Evolutionary conservation across 2,113 vertebrate genomes (phyloP).

Genomic region (Coryphaenoides rupestris): DNA sequence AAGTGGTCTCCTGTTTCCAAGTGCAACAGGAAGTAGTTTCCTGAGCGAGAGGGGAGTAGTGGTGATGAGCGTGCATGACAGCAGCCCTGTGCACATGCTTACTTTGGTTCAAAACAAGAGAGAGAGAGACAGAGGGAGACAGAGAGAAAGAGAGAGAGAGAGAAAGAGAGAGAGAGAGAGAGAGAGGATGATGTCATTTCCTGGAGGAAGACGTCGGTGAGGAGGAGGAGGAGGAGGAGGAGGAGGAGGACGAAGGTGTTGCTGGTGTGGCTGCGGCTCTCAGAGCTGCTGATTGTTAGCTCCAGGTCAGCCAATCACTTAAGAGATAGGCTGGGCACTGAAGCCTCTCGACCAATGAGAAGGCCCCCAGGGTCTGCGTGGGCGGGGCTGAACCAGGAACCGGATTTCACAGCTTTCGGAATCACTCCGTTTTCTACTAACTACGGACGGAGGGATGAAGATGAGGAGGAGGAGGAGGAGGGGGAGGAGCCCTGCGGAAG

Average conservation of each 20-base stretch:
- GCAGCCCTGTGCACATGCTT: conserved; percentile 81
- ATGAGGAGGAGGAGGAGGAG: neutral
- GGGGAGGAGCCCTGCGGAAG: neutral
- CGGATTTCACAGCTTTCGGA: no score
- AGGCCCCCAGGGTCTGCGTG: no score
- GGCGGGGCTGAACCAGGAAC: no score
- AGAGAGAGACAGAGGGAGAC: neutral
- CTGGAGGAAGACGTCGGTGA: neutral
- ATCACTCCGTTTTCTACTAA: no score
- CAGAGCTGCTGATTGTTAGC: no score
- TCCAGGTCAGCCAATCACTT: no score
- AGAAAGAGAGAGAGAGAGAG: neutral
- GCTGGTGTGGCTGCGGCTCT: no score
- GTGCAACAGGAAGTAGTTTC: neutral
- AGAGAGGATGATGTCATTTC: conserved; percentile 68
- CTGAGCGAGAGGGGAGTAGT: conserved; percentile 50
- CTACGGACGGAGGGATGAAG: no score
- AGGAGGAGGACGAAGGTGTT: no score
- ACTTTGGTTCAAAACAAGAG: conserved; percentile 82
- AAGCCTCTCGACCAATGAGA: no score
- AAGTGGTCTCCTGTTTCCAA: neutral
- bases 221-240: no score
- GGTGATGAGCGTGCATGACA: conserved; percentile 65
- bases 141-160: neutral
- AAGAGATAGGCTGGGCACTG: no score